Conservation (phyloP, 2,113 vertebrate species). For the Ctenodactylus gundi region DNA sequence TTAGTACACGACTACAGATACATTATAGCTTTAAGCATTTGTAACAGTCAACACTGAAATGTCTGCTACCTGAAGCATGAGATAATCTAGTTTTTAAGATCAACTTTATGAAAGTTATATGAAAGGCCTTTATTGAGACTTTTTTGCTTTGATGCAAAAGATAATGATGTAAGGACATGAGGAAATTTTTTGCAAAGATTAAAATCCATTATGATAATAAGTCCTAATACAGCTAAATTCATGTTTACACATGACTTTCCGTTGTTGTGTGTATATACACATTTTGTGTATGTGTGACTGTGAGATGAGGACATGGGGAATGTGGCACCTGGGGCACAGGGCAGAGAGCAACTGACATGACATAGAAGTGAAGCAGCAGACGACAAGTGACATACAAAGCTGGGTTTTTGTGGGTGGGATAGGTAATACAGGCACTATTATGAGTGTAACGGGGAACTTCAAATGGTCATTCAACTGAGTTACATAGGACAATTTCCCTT, state of each 20-base stretch:
- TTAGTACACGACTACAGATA: not conserved
- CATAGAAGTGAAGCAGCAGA: not conserved
- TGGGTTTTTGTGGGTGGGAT: not conserved
- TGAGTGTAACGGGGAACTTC: not conserved
- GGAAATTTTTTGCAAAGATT: not conserved
- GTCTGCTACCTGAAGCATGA: not conserved
- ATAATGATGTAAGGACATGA: not conserved
- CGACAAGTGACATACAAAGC: not conserved
- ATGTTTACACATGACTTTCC: not conserved
- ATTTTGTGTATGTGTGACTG: not conserved
- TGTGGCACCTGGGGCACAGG: not conserved
- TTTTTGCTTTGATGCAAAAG: constrained; percentile 8
- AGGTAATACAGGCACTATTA: not conserved
- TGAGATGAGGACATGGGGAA: not conserved
- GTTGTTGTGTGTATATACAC: not conserved
- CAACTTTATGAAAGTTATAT: not conserved
- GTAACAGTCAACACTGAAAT: not conserved
- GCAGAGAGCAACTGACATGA: not conserved
- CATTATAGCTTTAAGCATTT: not conserved
- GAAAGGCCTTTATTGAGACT: not conserved
- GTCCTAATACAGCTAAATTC: not conserved
- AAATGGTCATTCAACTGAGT: not conserved
- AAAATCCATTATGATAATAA: not conserved
- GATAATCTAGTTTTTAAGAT: not conserved
- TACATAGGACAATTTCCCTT: not conserved